Evolutionary conservation across 2,888 invertebrate species (phyloP).

Genomic region (Cordilura impudica): DNA sequence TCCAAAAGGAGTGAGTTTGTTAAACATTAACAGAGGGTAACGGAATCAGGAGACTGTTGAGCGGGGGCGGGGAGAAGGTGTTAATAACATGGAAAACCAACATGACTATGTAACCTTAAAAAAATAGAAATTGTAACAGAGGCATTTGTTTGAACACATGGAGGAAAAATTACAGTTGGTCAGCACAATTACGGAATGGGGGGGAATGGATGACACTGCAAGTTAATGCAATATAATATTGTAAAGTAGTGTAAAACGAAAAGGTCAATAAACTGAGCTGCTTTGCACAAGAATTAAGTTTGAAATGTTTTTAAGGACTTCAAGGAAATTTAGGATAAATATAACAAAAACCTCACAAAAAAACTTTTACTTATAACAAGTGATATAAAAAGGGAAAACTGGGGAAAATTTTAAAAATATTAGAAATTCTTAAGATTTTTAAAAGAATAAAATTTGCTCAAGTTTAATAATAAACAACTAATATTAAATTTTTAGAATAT

Average conservation of each 20-base stretch:
- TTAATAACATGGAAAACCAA: slow-evolving; percentile 20
- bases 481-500: too few species aligned
- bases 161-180: neutral
- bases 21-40: neutral
- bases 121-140: slow-evolving; percentile 9
- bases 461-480: too few species aligned
- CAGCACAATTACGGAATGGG: neutral
- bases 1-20: slow-evolving; percentile 27
- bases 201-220: neutral
- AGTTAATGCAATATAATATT: neutral
- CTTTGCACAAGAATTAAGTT: neutral
- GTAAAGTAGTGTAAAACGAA: neutral
- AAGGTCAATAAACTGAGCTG: neutral
- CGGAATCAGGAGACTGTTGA: neutral
- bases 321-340: neutral
- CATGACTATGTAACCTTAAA: slow-evolving; percentile 59
- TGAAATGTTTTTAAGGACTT: neutral
- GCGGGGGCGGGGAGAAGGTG: neutral
- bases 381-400: neutral
- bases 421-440: neutral
- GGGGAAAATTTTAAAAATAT: neutral
- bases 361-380: neutral
- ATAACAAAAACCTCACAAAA: neutral
- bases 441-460: too few species aligned
- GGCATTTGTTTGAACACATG: neutral